phyloP scores from a whole-genome alignment of 2,797 vertebrate genomes.

The Sebastiscus tertius region DNA sequence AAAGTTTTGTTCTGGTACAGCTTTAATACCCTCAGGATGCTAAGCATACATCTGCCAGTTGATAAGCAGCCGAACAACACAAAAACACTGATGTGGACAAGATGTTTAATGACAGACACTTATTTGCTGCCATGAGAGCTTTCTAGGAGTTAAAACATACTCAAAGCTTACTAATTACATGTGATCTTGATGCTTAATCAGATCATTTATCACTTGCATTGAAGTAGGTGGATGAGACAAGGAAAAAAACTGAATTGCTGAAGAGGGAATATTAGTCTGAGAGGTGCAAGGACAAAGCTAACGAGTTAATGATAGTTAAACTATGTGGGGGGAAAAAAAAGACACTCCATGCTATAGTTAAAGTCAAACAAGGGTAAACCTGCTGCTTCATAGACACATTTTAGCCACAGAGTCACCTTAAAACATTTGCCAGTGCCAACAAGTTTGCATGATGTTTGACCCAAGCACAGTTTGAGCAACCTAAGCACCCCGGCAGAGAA shows the following conservation, averaged over 20 bases:
- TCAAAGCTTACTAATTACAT: conserved; percentile 30
- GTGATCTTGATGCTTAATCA: conserved; percentile 28
- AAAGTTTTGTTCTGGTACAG: not conserved
- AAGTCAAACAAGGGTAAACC: conserved; percentile 43
- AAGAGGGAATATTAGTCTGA: not conserved
- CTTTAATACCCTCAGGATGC: conserved; percentile 25
- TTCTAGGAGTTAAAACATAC: conserved; percentile 30
- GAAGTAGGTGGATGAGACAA: not conserved
- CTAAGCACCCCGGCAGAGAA: conserved; percentile 41
- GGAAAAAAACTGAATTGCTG: not conserved
- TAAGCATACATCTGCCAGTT: conserved; percentile 33
- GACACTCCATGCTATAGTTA: not conserved
- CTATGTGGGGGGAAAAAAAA: not conserved
- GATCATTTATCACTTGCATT: conserved; percentile 10
- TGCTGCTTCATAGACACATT: conserved; percentile 38
- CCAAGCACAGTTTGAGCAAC: conserved; percentile 45
- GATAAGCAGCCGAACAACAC: conserved; percentile 42
- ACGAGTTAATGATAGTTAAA: not conserved
- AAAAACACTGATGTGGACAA: conserved; percentile 23
- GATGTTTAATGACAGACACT: conserved; percentile 36
- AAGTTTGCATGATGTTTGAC: conserved; percentile 45
- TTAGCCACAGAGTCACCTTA: conserved; percentile 35
- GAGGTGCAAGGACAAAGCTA: not conserved
- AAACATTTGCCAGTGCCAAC: conserved; percentile 31
- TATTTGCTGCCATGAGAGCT: conserved; percentile 25